Evolutionary conservation across 2,113 vertebrate genomes (phyloP).

Genomic region (Lethenteron camtschaticum): DNA sequence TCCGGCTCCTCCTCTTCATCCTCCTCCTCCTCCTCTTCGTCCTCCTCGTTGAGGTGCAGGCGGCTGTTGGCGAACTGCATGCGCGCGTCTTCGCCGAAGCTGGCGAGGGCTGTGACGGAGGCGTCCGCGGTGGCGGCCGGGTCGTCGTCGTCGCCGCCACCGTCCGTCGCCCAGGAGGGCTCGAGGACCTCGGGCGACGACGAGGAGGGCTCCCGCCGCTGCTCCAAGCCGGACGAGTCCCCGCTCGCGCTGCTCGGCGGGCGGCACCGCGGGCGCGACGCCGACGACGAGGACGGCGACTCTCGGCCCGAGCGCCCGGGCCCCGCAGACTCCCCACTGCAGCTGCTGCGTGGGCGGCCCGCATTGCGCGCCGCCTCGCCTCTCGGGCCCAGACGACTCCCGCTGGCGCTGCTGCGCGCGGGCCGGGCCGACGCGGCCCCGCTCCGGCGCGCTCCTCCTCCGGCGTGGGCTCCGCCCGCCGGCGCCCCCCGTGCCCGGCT

Average conservation of each 20-base stretch:
- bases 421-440: too few relatives aligned
- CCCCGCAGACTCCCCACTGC: not conserved
- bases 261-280: not conserved
- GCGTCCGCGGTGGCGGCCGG: conserved; percentile 12
- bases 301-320: not conserved
- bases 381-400: not conserved
- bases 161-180: conserved; percentile 23
- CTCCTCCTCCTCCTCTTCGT: conserved; percentile 22
- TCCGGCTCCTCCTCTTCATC: conserved; percentile 18
- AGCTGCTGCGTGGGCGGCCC: not conserved
- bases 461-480: too few relatives aligned
- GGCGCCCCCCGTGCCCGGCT: not conserved
- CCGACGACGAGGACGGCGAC: not conserved
- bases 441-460: too few relatives aligned
- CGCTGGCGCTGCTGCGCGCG: not conserved
- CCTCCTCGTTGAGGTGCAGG: conserved; percentile 53
- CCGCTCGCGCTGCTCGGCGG: conserved; percentile 2
- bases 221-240: conserved; percentile 1
- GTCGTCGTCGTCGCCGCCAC: conserved; percentile 16
- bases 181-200: conserved; percentile 3
- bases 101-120: conserved; percentile 27
- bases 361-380: too few relatives aligned
- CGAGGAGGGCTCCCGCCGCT: conserved; percentile 4
- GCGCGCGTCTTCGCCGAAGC: conserved; percentile 34
- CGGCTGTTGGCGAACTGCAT: conserved; percentile 62